Conservation (phyloP, 2,888 invertebrate genomes). For the Eumacrocentrus americanus region DNA sequence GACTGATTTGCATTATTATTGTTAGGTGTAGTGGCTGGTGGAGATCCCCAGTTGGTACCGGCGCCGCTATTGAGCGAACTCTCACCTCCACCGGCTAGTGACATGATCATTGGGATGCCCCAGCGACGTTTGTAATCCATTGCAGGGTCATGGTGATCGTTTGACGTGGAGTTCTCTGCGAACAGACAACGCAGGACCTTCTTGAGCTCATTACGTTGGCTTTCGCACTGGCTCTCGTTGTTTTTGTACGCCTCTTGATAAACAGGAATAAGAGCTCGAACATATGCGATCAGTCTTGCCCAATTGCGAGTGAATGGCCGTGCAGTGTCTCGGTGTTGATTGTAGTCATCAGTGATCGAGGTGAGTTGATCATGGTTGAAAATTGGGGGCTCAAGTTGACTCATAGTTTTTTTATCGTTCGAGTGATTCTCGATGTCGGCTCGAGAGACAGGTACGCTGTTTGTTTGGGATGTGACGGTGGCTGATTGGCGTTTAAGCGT, state of each 20-base stretch:
- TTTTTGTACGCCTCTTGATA: conserved; percentile 41
- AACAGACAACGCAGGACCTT: conserved; percentile 45
- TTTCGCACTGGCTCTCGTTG: conserved; percentile 39
- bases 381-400: conserved; percentile 11
- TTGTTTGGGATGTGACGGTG: conserved; percentile 59
- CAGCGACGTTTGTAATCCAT: conserved; percentile 60
- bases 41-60: conserved; percentile 79
- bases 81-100: conserved; percentile 80
- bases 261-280: conserved; percentile 43
- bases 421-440: conserved; percentile 37
- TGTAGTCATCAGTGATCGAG: conserved; percentile 3
- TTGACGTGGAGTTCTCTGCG: conserved; percentile 27
- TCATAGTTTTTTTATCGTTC: conserved; percentile 37
- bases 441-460: conserved; percentile 58
- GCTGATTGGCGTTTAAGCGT: conserved; percentile 61
- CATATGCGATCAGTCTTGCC: conserved; percentile 39
- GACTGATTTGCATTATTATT: conserved; percentile 66
- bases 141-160: conserved; percentile 38
- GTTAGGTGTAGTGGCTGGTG: conserved; percentile 71
- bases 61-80: conserved; percentile 76
- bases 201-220: conserved; percentile 46
- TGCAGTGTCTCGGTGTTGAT: conserved; percentile 14
- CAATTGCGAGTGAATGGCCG: conserved; percentile 33
- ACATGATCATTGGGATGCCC: conserved; percentile 69
- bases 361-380: neutral